These are phyloP conservation scores for Drosophila melanosoma DNA, from an alignment of 2,888 invertebrate genomes.

Conservation along the genomic window DNA sequence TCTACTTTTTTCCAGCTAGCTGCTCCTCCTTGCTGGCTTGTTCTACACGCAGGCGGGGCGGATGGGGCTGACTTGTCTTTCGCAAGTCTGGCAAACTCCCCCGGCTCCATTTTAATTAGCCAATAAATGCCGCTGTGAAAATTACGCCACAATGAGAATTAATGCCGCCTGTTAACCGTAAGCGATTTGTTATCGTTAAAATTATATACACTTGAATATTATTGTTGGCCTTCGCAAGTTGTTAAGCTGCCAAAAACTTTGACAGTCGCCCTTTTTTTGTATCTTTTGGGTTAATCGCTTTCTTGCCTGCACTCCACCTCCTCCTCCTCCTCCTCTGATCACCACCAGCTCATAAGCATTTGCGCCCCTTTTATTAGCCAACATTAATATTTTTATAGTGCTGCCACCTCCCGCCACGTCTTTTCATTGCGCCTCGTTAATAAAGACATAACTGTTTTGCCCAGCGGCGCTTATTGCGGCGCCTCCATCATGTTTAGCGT, in stretches of 20 bases:
- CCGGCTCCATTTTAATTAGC: constrained; percentile 70
- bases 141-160: constrained; percentile 71
- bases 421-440: constrained; percentile 69
- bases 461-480: constrained; percentile 34
- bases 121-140: constrained; percentile 75
- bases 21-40: constrained; percentile 16
- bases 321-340: neutral
- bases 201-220: constrained; percentile 18
- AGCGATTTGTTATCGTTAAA: constrained; percentile 81
- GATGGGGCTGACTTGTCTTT: neutral
- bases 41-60: constrained; percentile 17
- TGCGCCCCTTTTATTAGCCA: constrained; percentile 64
- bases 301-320: constrained; percentile 60
- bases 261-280: constrained; percentile 24
- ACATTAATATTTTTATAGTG: constrained; percentile 77
- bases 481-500: constrained; percentile 15
- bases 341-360: constrained; percentile 19
- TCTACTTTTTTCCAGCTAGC: neutral
- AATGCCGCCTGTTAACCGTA: constrained; percentile 73
- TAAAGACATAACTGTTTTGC: constrained; percentile 64
- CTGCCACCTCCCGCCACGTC: constrained; percentile 6
- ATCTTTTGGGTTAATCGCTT: constrained; percentile 72
- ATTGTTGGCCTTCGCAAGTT: constrained; percentile 37
- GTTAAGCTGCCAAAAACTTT: constrained; percentile 65
- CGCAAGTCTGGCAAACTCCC: neutral